A percentile compares a stretch with the other conserved stretches of the same genome.
Evolutionary conservation across 2,888 invertebrate genomes (phyloP).

Genomic region (Schizaphis graminum): DNA sequence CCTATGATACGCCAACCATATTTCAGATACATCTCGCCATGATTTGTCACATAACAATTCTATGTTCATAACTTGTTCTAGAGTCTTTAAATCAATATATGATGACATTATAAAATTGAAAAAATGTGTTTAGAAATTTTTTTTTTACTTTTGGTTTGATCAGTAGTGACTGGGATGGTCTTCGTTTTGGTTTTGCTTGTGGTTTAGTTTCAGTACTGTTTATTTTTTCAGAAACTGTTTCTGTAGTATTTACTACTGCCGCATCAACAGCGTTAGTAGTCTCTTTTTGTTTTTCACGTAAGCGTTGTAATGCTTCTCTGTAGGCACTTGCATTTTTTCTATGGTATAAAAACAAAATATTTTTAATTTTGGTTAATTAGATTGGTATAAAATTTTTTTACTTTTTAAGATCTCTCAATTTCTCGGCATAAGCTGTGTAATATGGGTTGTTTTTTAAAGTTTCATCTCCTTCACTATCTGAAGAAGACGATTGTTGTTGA

Average conservation of each 20-base stretch:
- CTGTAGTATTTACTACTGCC: neutral
- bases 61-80: slow-evolving; percentile 53
- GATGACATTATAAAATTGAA: neutral
- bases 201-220: neutral
- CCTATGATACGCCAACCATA: slow-evolving; percentile 44
- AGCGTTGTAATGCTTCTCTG: neutral
- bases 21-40: slow-evolving; percentile 41
- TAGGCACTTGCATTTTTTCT: slow-evolving; percentile 51
- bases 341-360: neutral
- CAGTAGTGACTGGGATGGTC: slow-evolving; percentile 35
- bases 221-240: neutral
- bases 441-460: slow-evolving; percentile 50
- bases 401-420: slow-evolving; percentile 44
- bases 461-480: slow-evolving; percentile 47
- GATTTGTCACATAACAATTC: slow-evolving; percentile 44
- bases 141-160: slow-evolving; percentile 48
- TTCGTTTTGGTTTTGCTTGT: slow-evolving; percentile 49
- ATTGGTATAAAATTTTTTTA: neutral
- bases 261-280: neutral
- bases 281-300: neutral
- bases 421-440: slow-evolving; percentile 46
- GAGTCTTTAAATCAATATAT: neutral
- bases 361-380: neutral
- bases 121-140: neutral
- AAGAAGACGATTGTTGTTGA: slow-evolving; percentile 30